Evolutionary conservation across 2,888 invertebrate genomes (phyloP).

Genomic region (Nephrotoma guestfalica): DNA sequence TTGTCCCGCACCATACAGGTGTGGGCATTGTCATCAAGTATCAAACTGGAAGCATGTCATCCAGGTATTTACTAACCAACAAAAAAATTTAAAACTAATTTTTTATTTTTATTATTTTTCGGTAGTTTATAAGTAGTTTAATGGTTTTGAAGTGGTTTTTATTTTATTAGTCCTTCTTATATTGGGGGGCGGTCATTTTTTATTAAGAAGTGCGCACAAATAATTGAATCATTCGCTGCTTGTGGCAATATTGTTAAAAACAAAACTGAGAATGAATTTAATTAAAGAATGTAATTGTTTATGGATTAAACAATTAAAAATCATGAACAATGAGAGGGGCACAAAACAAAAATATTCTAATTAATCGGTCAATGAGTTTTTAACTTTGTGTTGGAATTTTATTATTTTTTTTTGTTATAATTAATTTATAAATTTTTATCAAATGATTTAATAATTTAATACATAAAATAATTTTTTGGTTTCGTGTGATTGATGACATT

Average conservation of each 20-base stretch:
- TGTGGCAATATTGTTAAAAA: not conserved
- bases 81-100: not conserved
- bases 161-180: not conserved
- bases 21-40: constrained; percentile 68
- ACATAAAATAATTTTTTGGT: not conserved
- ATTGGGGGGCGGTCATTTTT: not conserved
- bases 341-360: not conserved
- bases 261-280: not conserved
- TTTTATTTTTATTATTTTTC: not conserved
- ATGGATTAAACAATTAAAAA: not conserved
- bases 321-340: not conserved
- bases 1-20: constrained; percentile 47
- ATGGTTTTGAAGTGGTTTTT: not conserved
- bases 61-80: constrained; percentile 47
- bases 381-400: not conserved
- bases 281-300: not conserved
- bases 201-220: not conserved
- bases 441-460: not conserved
- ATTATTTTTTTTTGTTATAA: not conserved
- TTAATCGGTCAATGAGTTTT: not conserved
- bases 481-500: not conserved
- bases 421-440: not conserved
- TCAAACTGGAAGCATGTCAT: constrained; percentile 78
- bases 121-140: not conserved
- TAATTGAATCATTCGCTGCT: not conserved